phyloP scores from a whole-genome alignment of 2,113 vertebrate genomes.

The Phalacrocorax aristotelis region DNA sequence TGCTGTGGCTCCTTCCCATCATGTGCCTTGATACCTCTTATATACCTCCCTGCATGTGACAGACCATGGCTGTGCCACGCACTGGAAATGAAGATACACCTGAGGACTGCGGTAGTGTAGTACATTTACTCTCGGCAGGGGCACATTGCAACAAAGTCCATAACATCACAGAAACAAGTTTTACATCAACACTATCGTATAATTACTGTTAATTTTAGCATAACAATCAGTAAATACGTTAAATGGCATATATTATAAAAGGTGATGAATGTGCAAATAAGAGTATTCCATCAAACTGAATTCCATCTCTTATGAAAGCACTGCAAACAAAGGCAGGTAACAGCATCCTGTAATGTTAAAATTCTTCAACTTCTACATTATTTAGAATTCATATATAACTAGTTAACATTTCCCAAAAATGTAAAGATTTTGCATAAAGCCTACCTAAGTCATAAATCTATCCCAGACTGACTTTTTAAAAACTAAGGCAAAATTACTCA shows the following conservation, averaged over 20 bases:
- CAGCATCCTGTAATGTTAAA: neutral
- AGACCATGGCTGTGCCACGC: neutral
- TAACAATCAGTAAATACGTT: neutral
- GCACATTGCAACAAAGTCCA: neutral
- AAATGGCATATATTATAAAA: neutral
- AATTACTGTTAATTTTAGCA: neutral
- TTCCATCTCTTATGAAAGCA: neutral
- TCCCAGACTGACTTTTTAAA: neutral
- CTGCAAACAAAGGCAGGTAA: neutral
- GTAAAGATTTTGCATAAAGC: neutral
- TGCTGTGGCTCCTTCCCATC: neutral
- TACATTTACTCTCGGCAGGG: neutral
- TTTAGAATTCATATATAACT: neutral
- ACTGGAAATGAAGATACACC: neutral
- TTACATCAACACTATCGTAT: neutral
- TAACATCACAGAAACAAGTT: neutral
- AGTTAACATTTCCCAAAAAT: neutral
- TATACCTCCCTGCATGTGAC: neutral
- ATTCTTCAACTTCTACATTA: neutral
- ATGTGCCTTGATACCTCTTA: neutral
- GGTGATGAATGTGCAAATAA: neutral
- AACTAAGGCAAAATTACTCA: neutral
- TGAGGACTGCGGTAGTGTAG: neutral
- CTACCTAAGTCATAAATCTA: neutral
- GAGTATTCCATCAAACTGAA: neutral